These are phyloP conservation scores for Brachionichthys hirsutus DNA, from an alignment of 2,113 vertebrate genomes.

Conservation along the genomic window DNA sequence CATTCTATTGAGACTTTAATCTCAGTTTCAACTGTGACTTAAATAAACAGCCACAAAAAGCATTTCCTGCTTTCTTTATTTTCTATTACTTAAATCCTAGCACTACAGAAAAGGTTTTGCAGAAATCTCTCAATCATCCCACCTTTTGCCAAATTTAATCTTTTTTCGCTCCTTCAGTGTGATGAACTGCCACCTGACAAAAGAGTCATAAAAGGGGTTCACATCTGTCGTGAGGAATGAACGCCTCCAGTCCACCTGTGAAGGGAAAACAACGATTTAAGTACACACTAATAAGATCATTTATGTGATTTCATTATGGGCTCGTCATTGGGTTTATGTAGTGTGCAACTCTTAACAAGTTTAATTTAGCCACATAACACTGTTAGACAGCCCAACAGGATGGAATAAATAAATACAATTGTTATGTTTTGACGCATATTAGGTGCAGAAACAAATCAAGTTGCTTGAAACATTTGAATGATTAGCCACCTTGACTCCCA, in stretches of 20 bases:
- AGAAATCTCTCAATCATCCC: slow-evolving; percentile 1
- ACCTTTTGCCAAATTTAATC: slow-evolving; percentile 98
- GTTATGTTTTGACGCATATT: background rate
- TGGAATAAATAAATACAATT: background rate
- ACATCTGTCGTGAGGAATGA: slow-evolving; percentile 96
- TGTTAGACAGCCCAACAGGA: background rate
- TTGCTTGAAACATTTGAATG: background rate
- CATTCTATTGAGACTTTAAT: no score
- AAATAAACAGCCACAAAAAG: no score
- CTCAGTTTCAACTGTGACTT: no score
- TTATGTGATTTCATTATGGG: background rate
- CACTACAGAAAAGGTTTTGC: background rate
- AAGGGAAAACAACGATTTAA: slow-evolving; percentile 7
- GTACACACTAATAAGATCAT: background rate
- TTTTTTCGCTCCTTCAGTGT: slow-evolving; percentile 92
- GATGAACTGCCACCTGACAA: slow-evolving; percentile 93
- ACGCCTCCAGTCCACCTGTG: slow-evolving; percentile 94
- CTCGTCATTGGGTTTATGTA: no score
- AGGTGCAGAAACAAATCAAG: background rate
- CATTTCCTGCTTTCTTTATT: no score
- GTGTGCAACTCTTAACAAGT: no score
- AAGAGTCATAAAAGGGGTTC: slow-evolving; percentile 97
- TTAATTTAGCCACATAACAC: no score
- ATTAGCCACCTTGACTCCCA: slow-evolving; percentile 91
- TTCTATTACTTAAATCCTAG: background rate